Conservation (phyloP, 2,888 invertebrate species). For the Eristalis tenax region DNA sequence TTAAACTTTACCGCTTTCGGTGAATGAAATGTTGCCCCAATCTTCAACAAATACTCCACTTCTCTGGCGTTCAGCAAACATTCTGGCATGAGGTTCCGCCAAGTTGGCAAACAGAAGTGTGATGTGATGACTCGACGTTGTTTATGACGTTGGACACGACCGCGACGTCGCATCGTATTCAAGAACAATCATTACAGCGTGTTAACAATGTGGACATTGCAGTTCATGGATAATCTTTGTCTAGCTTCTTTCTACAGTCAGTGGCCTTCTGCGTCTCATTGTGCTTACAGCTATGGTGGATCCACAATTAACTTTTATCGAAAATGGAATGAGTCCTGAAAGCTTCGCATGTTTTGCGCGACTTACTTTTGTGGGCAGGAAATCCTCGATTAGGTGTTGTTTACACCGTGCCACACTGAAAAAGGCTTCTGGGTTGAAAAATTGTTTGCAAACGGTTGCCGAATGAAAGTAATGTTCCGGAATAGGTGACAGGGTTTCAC, state of each 20-base stretch:
- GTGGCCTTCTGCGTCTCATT: background rate
- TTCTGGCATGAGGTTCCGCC: background rate
- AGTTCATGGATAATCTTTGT: background rate
- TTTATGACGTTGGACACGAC: background rate
- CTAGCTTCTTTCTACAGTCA: background rate
- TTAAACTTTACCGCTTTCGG: background rate
- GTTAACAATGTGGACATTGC: background rate
- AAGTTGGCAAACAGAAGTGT: background rate
- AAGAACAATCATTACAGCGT: background rate
- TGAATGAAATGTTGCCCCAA: background rate
- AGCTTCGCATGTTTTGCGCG: too few relatives aligned
- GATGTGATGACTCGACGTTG: background rate
- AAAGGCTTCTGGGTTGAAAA: conserved; percentile 32
- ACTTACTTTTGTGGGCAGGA: background rate
- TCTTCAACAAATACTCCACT: background rate
- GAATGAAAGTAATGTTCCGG: background rate
- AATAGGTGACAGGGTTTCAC: background rate
- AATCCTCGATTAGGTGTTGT: conserved; percentile 55
- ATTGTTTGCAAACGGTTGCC: conserved; percentile 20
- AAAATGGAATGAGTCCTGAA: background rate
- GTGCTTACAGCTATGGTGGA: background rate
- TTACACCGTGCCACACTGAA: conserved; percentile 48
- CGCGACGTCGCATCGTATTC: too few relatives aligned
- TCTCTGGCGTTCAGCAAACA: background rate
- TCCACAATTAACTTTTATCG: background rate